Evolutionary conservation across 2,797 vertebrate species (phyloP), one percentile per base, ranked within the genome.

Genomic region (Cirrhinus molitorella): DNA sequence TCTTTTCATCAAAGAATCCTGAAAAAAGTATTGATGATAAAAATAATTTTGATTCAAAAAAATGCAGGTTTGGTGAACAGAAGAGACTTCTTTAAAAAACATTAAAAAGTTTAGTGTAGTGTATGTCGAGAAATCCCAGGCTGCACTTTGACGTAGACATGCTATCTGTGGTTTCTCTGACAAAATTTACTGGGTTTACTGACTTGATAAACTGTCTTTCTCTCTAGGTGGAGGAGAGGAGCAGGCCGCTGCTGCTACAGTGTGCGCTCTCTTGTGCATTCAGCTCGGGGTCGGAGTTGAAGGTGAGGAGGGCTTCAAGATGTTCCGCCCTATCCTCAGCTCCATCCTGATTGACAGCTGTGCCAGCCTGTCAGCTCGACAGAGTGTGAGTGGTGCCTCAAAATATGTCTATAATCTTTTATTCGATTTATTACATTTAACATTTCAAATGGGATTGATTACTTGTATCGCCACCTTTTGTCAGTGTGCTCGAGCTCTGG

Each of bases 401-500:
- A 57, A 11, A 10, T 8, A 40, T 3, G 23, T 43, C 3, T n/a
- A 61, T 19, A 23, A 43, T 34, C 12, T 16, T 47, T 53, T 19
- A 40, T 55, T 21, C 25, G 7, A 25, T 73, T 4, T 11, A 28
- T 63, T 51, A 31, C 53, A 23, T 37, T 19, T 19, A 23, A 34
- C 11, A 28, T 19, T 19, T 40, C 28, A 76, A n/a, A 23, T 63
- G n/a, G 19, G 2, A 81, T 28, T 74, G 10, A 65, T 71, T 72
- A 57, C 1, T 45, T 76, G 11, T 59, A 10, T 47, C 37, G 65
- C 10, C 11, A 6, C 53, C 5, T 81, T 23, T 83, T 77, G 4
- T 83, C 43, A 98, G 98, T 99, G 97, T 78, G 98, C 98, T 86
- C 94, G 91, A 0, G 95, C 98, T 74, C 91, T 99, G 85, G 97